Conservation (phyloP, 2,113 vertebrate genomes). For the Hiodon tergisus region DNA sequence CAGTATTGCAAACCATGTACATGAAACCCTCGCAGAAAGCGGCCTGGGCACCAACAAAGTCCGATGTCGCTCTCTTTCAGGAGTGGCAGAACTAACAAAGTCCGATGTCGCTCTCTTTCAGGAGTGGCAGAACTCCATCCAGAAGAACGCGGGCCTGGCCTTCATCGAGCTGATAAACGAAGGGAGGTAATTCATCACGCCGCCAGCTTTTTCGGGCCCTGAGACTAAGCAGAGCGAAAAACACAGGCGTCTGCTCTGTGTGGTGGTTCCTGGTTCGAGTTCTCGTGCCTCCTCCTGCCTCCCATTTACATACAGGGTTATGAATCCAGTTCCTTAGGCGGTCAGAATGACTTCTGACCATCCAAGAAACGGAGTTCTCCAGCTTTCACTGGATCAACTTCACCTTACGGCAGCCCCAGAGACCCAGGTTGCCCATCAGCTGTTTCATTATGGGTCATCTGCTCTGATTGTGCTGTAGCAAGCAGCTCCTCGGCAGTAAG, state of each 20-base stretch:
- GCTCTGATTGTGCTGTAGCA: not conserved
- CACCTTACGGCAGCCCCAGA: too few relatives aligned
- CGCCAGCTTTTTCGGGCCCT: not conserved
- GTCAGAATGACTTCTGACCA: too few relatives aligned
- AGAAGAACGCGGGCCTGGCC: constrained; percentile 97
- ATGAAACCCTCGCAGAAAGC: too few relatives aligned
- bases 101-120: constrained; percentile 53
- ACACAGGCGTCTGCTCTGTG: not conserved
- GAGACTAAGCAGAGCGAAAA: not conserved
- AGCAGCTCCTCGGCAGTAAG: too few relatives aligned
- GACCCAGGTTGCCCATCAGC: too few relatives aligned
- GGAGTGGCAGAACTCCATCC: constrained; percentile 99
- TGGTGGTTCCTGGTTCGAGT: not conserved
- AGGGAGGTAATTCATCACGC: constrained; percentile 83
- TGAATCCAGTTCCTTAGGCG: too few relatives aligned
- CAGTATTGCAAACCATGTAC: too few relatives aligned
- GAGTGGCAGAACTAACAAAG: not conserved
- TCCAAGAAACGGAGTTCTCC: too few relatives aligned
- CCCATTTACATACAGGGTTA: too few relatives aligned
- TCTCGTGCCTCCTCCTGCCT: too few relatives aligned
- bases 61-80: constrained; percentile 42
- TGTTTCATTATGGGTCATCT: too few relatives aligned
- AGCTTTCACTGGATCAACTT: too few relatives aligned
- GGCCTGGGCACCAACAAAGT: not conserved
- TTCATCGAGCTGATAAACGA: constrained; percentile 99